phyloP scores from a whole-genome alignment of 2,113 vertebrate genomes.

The Craseonycteris thonglongyai region DNA sequence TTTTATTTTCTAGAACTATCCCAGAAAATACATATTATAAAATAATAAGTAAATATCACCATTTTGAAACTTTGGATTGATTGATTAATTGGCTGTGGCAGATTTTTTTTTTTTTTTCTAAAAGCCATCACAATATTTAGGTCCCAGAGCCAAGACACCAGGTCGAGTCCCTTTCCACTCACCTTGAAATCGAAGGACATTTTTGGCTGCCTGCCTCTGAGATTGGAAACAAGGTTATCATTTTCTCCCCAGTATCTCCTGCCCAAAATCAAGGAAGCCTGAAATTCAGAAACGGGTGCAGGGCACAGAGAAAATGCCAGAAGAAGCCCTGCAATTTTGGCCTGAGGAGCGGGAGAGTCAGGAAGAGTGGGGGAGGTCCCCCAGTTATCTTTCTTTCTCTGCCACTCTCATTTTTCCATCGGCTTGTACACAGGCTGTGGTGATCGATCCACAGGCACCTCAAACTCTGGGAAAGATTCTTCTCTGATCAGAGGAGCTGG shows the following conservation, averaged over 20 bases:
- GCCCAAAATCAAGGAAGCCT: background rate
- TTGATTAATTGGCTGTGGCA: background rate
- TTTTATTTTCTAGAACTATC: background rate
- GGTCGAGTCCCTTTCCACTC: background rate
- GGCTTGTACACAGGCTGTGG: background rate
- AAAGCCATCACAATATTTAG: background rate
- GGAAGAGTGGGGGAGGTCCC: background rate
- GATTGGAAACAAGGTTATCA: background rate
- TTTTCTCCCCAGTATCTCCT: background rate
- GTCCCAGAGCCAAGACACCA: background rate
- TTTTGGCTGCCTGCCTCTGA: background rate
- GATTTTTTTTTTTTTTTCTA: background rate
- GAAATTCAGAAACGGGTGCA: background rate
- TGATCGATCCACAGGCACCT: background rate
- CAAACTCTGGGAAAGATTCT: background rate
- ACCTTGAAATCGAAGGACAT: background rate
- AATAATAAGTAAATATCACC: background rate
- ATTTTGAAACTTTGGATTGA: background rate
- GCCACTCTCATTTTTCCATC: background rate
- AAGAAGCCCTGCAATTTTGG: background rate
- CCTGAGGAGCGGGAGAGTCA: background rate
- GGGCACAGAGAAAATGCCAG: background rate
- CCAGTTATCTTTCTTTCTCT: background rate
- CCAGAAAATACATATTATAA: background rate
- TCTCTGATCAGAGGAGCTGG: background rate